Evolutionary conservation across 2,888 invertebrate species (phyloP), one percentile per base, ranked within the genome.

Genomic region (Agonopterix arenella): DNA sequence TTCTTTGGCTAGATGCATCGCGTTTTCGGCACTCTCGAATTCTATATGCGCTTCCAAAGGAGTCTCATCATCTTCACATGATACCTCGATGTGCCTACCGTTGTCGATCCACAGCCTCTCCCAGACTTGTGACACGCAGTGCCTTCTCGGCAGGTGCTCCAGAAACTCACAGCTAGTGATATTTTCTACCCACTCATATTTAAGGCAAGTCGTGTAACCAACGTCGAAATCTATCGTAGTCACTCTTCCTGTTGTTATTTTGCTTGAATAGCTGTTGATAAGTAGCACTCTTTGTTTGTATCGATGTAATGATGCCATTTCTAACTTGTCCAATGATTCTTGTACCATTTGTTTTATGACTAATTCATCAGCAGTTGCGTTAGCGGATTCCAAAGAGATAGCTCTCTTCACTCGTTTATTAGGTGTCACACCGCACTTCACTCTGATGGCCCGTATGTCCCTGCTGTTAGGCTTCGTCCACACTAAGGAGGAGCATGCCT

Each of bases 191-290:
- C 74, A 79, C 54, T 86, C 86, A 50, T 74, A 83, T 61, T 86
- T 86, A 44, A 84, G 64, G 58, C 86, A 86, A 28, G 74, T 74
- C 11, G 86, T 84, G 58, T 80, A 86, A 11, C 77, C 86, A 1
- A 84, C 82, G 51, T 86, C 83, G 53, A 86, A 86, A 60, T 85
- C 76, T 43, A 86, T 84, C 1, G 75, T 77, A 8, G 83, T 84
- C 45, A 78, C 67, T 66, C 66, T 74, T 1, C 78, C 80, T 0
- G 78, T 63, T n/a, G 73, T 74, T 53, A 82, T 67, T 68, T 78
- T 80, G 9, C 74, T 75, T 10, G 74, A 70, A 54, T 73, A 73
- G 52, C 74, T 78, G 49, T 84, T 84, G 37, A 86, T 77, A 52
- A 73, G 64, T 5, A 80, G 52, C 42, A 85, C 64, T 52, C 77